phyloP scores from a whole-genome alignment of 2,888 invertebrate genomes.

The Taenaris catops region DNA sequence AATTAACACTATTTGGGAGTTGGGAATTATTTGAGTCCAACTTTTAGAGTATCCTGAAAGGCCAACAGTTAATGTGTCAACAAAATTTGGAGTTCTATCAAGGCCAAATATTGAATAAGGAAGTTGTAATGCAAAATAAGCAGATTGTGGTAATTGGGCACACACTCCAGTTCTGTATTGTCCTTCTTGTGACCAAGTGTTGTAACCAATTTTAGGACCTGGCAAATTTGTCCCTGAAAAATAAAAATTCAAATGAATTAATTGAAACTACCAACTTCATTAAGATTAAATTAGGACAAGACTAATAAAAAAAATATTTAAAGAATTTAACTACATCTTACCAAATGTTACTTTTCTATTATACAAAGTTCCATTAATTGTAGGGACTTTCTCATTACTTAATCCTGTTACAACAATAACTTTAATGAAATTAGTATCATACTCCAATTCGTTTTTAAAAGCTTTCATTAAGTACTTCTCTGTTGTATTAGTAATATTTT shows the following conservation, averaged over 20 bases:
- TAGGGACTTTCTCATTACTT: slow-evolving; percentile 84
- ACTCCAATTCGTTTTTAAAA: slow-evolving; percentile 92
- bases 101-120: slow-evolving; percentile 98
- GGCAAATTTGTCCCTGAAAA: slow-evolving; percentile 89
- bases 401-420: slow-evolving; percentile 94
- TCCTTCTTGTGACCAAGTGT: slow-evolving; percentile 94
- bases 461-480: slow-evolving; percentile 84
- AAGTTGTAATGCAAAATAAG: slow-evolving; percentile 94
- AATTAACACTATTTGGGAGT: slow-evolving; percentile 97
- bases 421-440: slow-evolving; percentile 97
- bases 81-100: slow-evolving; percentile 98
- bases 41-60: slow-evolving; percentile 84
- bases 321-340: no score
- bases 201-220: slow-evolving; percentile 93
- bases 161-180: slow-evolving; percentile 88
- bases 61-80: slow-evolving; percentile 92
- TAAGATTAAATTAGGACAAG: slow-evolving; percentile 1
- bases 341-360: slow-evolving; percentile 90
- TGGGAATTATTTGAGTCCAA: slow-evolving; percentile 97
- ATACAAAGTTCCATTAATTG: slow-evolving; percentile 86
- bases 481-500: slow-evolving; percentile 51
- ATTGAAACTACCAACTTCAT: slow-evolving; percentile 1
- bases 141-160: slow-evolving; percentile 94
- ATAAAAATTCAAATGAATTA: slow-evolving; percentile 5
- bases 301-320: no score